Conservation (phyloP, 2,113 vertebrate genomes). For the Gymnocephalus cernua region DNA sequence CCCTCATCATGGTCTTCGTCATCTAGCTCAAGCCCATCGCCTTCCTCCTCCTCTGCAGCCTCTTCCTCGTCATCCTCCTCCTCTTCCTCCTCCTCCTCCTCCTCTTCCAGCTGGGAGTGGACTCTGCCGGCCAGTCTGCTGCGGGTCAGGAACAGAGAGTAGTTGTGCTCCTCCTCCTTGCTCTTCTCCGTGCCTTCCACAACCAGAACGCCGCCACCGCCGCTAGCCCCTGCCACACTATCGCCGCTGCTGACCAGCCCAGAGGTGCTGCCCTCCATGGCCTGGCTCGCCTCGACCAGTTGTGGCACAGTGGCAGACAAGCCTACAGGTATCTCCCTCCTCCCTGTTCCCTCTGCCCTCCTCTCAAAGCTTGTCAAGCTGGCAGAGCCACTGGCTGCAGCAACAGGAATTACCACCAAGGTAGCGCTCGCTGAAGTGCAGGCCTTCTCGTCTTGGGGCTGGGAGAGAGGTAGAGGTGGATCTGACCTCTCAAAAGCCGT, state of each 20-base stretch:
- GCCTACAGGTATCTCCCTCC: constrained; percentile 55
- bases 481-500: constrained; percentile 59
- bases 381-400: constrained; percentile 64
- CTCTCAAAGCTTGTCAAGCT: constrained; percentile 74
- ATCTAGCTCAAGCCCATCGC: constrained; percentile 90
- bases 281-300: constrained; percentile 74
- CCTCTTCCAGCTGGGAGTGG: constrained; percentile 81
- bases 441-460: constrained; percentile 74
- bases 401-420: constrained; percentile 43
- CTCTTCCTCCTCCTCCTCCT: constrained; percentile 88
- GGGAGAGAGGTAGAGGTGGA: constrained; percentile 55
- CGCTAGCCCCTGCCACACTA: neutral
- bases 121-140: constrained; percentile 83
- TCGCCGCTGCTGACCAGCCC: constrained; percentile 82
- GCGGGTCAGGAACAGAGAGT: constrained; percentile 94
- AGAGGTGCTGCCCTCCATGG: constrained; percentile 63
- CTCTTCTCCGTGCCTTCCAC: constrained; percentile 90
- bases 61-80: constrained; percentile 86
- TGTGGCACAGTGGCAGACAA: constrained; percentile 73
- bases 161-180: constrained; percentile 99
- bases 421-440: constrained; percentile 72
- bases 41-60: constrained; percentile 87
- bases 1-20: constrained; percentile 98
- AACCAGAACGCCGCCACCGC: constrained; percentile 9
- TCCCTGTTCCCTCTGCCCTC: constrained; percentile 78